Conservation (phyloP, 2,113 vertebrate genomes). For the Lipophrys pholis region DNA sequence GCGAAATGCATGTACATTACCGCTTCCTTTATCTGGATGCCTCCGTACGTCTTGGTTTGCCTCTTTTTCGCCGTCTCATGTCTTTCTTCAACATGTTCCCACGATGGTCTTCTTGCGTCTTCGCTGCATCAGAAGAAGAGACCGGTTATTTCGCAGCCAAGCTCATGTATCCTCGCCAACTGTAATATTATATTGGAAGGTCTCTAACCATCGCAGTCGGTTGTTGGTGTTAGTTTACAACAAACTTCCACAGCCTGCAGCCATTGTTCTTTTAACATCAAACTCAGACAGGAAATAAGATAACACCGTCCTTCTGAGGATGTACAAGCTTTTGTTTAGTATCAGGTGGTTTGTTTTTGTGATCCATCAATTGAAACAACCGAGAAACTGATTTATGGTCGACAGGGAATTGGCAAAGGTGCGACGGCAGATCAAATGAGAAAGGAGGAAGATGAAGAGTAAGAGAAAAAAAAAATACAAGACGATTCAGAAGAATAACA, state of each 20-base stretch:
- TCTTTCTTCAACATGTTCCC: slow-evolving; percentile 48
- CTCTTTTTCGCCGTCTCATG: slow-evolving; percentile 4
- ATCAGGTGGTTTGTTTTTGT: background rate
- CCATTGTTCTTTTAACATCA: slow-evolving; percentile 24
- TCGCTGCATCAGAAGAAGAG: slow-evolving; percentile 33
- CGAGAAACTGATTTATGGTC: background rate
- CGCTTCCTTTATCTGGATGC: no score
- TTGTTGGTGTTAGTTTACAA: slow-evolving; percentile 63
- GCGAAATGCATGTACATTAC: no score
- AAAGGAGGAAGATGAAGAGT: no score
- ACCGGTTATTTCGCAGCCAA: slow-evolving; percentile 42
- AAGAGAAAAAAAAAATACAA: no score
- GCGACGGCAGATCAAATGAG: no score
- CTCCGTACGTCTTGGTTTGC: background rate
- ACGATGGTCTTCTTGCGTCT: slow-evolving; percentile 60
- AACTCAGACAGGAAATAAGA: slow-evolving; percentile 39
- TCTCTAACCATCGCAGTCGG: slow-evolving; percentile 34
- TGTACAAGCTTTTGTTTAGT: background rate
- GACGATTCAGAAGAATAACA: no score
- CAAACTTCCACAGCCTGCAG: slow-evolving; percentile 68
- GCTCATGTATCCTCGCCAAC: slow-evolving; percentile 62
- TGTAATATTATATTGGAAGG: slow-evolving; percentile 52
- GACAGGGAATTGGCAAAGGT: no score
- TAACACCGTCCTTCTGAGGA: background rate
- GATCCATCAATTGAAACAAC: background rate